A percentile compares a stretch with the other conserved stretches of the same genome.
These are phyloP conservation scores for Laterallus jamaicensis DNA, from an alignment of 2,113 vertebrate genomes.

Conservation along the genomic window DNA sequence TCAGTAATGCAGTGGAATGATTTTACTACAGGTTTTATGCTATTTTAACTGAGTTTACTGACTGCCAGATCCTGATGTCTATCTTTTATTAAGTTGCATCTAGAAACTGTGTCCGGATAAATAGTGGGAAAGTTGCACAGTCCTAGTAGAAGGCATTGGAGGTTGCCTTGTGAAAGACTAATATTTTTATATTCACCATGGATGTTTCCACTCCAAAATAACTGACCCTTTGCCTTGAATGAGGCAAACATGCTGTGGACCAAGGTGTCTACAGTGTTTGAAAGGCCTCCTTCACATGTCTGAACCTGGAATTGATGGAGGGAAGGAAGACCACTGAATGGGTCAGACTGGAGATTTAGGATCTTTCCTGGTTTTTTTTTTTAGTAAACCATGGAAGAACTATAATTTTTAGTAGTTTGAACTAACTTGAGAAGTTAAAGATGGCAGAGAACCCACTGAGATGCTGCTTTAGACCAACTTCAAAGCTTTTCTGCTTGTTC, in stretches of 20 bases:
- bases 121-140: not conserved
- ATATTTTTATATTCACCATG: not conserved
- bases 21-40: too few relatives aligned
- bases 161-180: not conserved
- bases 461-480: not conserved
- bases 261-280: not conserved
- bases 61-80: not conserved
- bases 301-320: not conserved
- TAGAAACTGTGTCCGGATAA: not conserved
- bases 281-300: not conserved
- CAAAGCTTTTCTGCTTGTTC: not conserved
- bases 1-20: not conserved
- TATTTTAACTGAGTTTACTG: not conserved
- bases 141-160: not conserved
- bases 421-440: too few relatives aligned
- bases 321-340: not conserved
- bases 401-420: not conserved
- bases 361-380: not conserved
- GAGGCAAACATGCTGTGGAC: not conserved
- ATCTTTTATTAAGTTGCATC: not conserved
- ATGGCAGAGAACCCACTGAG: too few relatives aligned
- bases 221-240: not conserved
- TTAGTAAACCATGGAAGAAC: not conserved
- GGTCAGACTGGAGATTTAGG: not conserved
- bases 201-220: not conserved